These are phyloP conservation scores for Thalassarche chlororhynchos DNA, from an alignment of 2,113 vertebrate genomes.

Conservation along the genomic window DNA sequence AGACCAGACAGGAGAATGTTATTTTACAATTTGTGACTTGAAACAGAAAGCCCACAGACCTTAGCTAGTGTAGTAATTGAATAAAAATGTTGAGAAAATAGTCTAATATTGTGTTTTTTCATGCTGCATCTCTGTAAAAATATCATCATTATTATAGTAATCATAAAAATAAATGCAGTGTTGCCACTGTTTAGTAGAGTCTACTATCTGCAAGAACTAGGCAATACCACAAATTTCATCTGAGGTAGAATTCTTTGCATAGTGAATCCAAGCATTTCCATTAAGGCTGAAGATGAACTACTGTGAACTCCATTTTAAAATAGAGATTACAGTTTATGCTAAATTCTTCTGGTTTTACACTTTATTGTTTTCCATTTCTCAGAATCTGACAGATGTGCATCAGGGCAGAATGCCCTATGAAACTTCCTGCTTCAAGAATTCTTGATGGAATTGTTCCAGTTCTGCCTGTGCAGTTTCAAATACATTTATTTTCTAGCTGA, in stretches of 20 bases:
- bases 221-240: neutral
- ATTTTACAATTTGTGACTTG: neutral
- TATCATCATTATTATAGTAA: neutral
- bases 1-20: neutral
- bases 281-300: neutral
- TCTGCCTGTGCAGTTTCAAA: neutral
- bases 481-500: neutral
- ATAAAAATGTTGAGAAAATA: neutral
- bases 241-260: neutral
- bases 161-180: neutral
- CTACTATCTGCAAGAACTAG: neutral
- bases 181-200: neutral
- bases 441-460: neutral
- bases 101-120: neutral
- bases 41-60: neutral
- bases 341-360: neutral
- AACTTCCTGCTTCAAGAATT: neutral
- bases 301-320: slow-evolving; percentile 8
- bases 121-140: neutral
- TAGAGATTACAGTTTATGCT: neutral
- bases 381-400: neutral
- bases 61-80: neutral
- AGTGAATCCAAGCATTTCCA: neutral
- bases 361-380: neutral
- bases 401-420: neutral